phyloP scores from a whole-genome alignment of 2,888 invertebrate species.

The Mystacides longicornis region DNA sequence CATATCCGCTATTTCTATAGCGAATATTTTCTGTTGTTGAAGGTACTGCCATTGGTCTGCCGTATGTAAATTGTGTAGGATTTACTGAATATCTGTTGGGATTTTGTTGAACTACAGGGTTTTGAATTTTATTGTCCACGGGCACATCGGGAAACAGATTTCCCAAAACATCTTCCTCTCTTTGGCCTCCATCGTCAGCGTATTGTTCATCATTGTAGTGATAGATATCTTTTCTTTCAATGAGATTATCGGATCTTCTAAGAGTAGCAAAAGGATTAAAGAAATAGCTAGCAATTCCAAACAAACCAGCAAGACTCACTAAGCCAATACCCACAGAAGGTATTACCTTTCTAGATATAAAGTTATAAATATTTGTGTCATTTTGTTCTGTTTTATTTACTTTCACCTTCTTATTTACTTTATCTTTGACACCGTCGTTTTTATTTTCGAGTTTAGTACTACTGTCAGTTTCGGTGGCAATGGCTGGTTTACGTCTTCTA shows the following conservation, averaged over 20 bases:
- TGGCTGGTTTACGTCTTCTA: constrained; percentile 51
- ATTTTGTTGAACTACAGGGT: constrained; percentile 40
- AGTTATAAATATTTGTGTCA: constrained; percentile 68
- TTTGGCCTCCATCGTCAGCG: constrained; percentile 58
- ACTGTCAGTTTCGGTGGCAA: no score
- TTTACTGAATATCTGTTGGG: not conserved
- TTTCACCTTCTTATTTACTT: constrained; percentile 52
- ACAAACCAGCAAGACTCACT: constrained; percentile 64
- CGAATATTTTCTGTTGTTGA: constrained; percentile 36
- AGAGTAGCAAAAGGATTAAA: constrained; percentile 66
- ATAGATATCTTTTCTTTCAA: constrained; percentile 58
- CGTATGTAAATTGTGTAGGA: constrained; percentile 36
- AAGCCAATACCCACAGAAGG: constrained; percentile 73
- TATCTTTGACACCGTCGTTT: constrained; percentile 32
- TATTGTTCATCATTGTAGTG: constrained; percentile 64
- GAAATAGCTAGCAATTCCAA: constrained; percentile 70
- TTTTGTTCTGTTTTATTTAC: constrained; percentile 52
- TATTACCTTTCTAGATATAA: constrained; percentile 71
- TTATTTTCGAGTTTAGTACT: constrained; percentile 28
- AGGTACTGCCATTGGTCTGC: constrained; percentile 31
- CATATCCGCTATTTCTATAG: constrained; percentile 40
- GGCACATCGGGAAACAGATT: constrained; percentile 68
- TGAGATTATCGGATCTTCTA: constrained; percentile 55
- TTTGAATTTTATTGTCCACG: constrained; percentile 30
- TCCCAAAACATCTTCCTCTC: constrained; percentile 70